Percentiles rank a stretch among this genome's conserved stretches.
These are phyloP conservation scores for Salminus brasiliensis DNA, from an alignment of 2,113 vertebrate species.

Conservation along the genomic window DNA sequence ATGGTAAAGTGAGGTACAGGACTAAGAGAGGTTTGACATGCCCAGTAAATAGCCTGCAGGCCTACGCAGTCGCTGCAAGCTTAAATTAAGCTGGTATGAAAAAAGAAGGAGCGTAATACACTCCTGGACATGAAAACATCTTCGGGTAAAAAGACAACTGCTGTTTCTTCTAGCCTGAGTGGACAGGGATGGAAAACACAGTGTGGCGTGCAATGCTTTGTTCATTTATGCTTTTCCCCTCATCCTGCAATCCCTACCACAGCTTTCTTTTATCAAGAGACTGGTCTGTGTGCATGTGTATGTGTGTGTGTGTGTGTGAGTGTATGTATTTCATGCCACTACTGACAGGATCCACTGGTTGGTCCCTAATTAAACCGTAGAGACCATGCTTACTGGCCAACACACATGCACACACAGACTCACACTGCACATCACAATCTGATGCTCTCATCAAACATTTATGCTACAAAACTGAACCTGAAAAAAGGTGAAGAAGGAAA, in stretches of 20 bases:
- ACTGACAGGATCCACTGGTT: conserved; percentile 33
- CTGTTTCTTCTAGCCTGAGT: background rate
- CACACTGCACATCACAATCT: no score
- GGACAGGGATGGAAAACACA: background rate
- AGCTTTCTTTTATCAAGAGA: background rate
- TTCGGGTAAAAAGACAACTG: background rate
- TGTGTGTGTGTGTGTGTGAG: conserved; percentile 24
- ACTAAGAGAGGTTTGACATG: background rate
- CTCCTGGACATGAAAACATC: background rate
- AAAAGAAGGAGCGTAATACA: background rate
- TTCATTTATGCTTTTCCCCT: background rate
- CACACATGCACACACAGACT: conserved; percentile 12
- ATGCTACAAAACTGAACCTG: background rate
- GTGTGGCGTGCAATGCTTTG: background rate
- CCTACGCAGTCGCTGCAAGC: background rate
- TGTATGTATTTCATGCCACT: background rate
- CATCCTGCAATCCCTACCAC: background rate
- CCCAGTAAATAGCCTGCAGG: background rate
- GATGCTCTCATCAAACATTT: conserved; percentile 18
- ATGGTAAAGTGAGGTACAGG: conserved; percentile 57
- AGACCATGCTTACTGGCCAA: conserved; percentile 27
- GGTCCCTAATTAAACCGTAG: conserved; percentile 67
- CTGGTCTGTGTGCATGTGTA: background rate
- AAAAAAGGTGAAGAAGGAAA: background rate
- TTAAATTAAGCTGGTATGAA: background rate